Evolutionary conservation across 2,888 invertebrate species (phyloP).

Genomic region (Drosophila nr. medialis): DNA sequence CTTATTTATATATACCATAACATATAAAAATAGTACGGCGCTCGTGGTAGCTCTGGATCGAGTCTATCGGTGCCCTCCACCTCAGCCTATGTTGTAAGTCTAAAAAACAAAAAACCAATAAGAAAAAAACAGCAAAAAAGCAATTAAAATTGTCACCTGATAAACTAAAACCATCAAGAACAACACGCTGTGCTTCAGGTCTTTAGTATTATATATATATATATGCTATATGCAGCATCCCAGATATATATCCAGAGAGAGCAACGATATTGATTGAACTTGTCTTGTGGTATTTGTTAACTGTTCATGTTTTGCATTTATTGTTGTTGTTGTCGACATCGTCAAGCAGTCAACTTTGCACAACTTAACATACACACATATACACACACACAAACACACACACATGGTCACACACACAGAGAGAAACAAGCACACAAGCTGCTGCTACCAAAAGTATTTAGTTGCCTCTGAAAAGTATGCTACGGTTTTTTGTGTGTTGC

Average conservation of each 20-base stretch:
- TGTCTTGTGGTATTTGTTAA: constrained; percentile 58
- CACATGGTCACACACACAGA: constrained; percentile 13
- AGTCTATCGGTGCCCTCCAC: constrained; percentile 93
- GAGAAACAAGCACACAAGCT: constrained; percentile 24
- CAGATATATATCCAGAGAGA: constrained; percentile 32
- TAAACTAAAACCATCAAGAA: constrained; percentile 30
- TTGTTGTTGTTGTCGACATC: constrained; percentile 51
- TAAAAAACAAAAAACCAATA: constrained; percentile 79
- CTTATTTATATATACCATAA: constrained; percentile 53
- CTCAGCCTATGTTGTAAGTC: constrained; percentile 89
- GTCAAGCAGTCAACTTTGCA: constrained; percentile 51
- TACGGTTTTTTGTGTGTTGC: constrained; percentile 54
- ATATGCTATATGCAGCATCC: constrained; percentile 33
- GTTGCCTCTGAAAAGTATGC: constrained; percentile 59
- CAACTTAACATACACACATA: constrained; percentile 28
- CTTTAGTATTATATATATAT: constrained; percentile 12
- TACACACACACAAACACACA: constrained; percentile 16
- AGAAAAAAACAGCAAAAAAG: not conserved
- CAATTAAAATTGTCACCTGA: constrained; percentile 22
- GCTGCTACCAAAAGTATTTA: constrained; percentile 49
- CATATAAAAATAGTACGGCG: constrained; percentile 76
- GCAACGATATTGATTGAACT: constrained; percentile 47
- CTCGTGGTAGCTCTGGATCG: constrained; percentile 91
- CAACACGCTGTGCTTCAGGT: constrained; percentile 48
- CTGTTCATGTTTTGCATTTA: constrained; percentile 50